Evolutionary conservation across 1,140 invertebrate species (phyloP).

Genomic region (Drosophila novamexicana): DNA sequence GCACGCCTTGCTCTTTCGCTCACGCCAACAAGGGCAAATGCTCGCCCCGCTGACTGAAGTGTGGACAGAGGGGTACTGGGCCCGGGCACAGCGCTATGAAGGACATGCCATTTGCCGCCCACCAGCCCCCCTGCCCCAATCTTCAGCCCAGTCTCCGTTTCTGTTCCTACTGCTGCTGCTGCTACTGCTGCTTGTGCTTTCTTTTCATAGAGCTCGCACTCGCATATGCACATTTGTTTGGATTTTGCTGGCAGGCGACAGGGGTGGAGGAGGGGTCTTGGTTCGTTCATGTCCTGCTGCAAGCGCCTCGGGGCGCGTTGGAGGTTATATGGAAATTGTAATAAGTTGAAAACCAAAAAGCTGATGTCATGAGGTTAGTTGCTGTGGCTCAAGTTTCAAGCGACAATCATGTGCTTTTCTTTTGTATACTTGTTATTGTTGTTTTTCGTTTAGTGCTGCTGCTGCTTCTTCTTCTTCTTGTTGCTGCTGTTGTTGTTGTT

Average conservation of each 20-base stretch:
- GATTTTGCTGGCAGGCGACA: conserved; percentile 23
- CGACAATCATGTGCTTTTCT: conserved; percentile 79
- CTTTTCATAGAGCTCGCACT: conserved; percentile 54
- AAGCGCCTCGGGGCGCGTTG: conserved; percentile 50
- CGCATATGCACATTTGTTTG: conserved; percentile 76
- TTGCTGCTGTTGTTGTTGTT: conserved; percentile 23
- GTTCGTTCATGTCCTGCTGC: conserved; percentile 27
- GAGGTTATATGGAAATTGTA: conserved; percentile 80
- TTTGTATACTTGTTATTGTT: conserved; percentile 46
- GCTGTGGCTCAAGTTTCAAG: conserved; percentile 80
- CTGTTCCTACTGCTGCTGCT: not conserved
- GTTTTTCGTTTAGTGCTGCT: not conserved
- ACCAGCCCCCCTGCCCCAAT: not conserved
- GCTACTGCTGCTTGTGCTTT: conserved; percentile 28
- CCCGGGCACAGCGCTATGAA: conserved; percentile 25
- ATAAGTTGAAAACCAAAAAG: conserved; percentile 82
- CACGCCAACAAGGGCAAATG: conserved; percentile 12
- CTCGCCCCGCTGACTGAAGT: not conserved
- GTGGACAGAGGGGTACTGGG: conserved; percentile 26
- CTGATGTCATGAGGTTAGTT: conserved; percentile 83
- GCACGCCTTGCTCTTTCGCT: conserved; percentile 24
- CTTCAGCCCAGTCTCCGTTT: not conserved
- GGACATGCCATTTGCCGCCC: conserved; percentile 50
- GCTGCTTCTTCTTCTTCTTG: too few relatives aligned
- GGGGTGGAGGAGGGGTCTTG: not conserved